Evolutionary conservation across 2,797 vertebrate species (phyloP).

Genomic region (Syncerus caffer): DNA sequence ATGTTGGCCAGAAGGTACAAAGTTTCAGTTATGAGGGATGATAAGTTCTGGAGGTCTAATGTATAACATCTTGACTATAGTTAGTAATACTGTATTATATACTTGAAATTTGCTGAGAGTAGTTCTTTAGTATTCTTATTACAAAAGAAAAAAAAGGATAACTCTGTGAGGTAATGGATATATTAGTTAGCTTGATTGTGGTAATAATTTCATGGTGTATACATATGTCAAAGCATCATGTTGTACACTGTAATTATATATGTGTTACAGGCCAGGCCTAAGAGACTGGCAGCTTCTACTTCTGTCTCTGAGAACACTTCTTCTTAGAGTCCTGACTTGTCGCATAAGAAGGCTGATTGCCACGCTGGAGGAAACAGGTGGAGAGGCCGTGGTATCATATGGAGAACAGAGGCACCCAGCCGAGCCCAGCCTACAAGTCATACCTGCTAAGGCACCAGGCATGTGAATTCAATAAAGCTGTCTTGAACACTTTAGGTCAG

Average conservation of each 20-base stretch:
- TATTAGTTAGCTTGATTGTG: not conserved
- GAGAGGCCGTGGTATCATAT: not conserved
- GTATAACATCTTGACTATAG: not conserved
- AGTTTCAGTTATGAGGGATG: not conserved
- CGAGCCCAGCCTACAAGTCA: not conserved
- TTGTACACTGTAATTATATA: not conserved
- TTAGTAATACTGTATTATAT: not conserved
- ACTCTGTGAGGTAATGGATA: not conserved
- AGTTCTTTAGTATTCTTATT: not conserved
- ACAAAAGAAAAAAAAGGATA: not conserved
- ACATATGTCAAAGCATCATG: not conserved
- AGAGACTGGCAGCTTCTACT: not conserved
- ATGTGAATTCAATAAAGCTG: not conserved
- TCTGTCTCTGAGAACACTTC: not conserved
- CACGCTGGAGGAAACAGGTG: not conserved
- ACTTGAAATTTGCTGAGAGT: slow-evolving; percentile 5
- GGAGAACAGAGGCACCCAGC: not conserved
- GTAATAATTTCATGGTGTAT: not conserved
- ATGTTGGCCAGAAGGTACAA: not conserved
- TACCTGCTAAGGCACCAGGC: not conserved
- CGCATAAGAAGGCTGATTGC: not conserved
- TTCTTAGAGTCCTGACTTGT: not conserved
- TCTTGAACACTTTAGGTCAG: not conserved
- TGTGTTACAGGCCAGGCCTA: not conserved
- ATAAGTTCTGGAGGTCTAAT: not conserved